These are phyloP conservation scores for Carettochelys insculpta DNA, from an alignment of 2,113 vertebrate species.

Conservation along the genomic window DNA sequence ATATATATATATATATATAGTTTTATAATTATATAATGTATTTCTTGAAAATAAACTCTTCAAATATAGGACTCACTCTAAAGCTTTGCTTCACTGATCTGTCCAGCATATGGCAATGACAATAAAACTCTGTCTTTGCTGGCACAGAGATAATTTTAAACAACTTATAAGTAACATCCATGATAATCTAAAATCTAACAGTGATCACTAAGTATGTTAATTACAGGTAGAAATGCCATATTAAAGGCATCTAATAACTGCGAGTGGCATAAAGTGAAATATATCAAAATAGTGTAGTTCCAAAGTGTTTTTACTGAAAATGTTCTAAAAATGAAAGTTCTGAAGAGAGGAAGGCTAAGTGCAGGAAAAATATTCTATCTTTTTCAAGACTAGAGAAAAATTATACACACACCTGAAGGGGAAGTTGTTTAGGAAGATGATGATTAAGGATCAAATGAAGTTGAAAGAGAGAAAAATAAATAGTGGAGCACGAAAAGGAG, in stretches of 20 bases:
- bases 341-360: neutral
- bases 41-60: neutral
- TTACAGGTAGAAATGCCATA: too few species aligned
- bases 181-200: too few species aligned
- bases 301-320: neutral
- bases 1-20: too few species aligned
- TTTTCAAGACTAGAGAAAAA: neutral
- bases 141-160: neutral
- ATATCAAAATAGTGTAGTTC: too few species aligned
- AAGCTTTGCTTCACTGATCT: neutral
- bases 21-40: too few species aligned
- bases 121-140: neutral
- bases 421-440: neutral
- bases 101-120: neutral
- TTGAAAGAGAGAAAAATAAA: neutral
- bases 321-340: neutral
- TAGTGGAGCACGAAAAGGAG: too few species aligned
- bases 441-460: neutral
- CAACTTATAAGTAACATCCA: too few species aligned
- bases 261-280: too few species aligned
- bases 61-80: neutral
- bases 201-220: too few species aligned
- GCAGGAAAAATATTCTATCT: neutral
- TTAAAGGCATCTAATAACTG: too few species aligned
- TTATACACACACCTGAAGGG: too few species aligned